Conservation (phyloP, 2,888 invertebrate species). For the Nasonia oneida region DNA sequence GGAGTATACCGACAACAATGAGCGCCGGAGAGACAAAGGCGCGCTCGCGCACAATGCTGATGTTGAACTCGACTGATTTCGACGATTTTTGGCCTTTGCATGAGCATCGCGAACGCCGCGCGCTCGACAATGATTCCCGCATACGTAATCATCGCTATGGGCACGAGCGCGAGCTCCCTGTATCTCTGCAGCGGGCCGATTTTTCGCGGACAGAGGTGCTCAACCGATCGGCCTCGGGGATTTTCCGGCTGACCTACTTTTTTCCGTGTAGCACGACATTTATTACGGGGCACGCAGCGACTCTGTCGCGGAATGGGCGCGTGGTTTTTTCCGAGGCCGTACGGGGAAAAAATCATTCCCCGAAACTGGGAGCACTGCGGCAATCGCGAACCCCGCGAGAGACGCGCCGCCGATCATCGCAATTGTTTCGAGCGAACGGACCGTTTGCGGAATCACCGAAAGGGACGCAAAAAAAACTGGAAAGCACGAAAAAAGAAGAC, state of each 20-base stretch:
- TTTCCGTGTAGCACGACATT: too few relatives aligned
- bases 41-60: slow-evolving; percentile 76
- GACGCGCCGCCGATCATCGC: slow-evolving; percentile 20
- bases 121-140: slow-evolving; percentile 77
- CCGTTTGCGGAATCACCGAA: slow-evolving; percentile 54
- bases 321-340: too few relatives aligned
- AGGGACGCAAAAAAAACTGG: slow-evolving; percentile 47
- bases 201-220: neutral
- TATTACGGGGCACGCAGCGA: too few relatives aligned
- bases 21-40: slow-evolving; percentile 75
- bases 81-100: slow-evolving; percentile 78
- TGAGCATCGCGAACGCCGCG: slow-evolving; percentile 63
- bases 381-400: slow-evolving; percentile 27
- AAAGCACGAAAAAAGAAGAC: neutral
- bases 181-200: slow-evolving; percentile 61
- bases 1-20: slow-evolving; percentile 75
- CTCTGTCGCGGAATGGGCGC: too few relatives aligned
- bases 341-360: neutral
- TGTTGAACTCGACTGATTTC: slow-evolving; percentile 79
- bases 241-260: neutral
- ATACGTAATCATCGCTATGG: slow-evolving; percentile 77
- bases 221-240: neutral
- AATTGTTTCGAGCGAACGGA: slow-evolving; percentile 52
- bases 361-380: neutral
- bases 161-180: slow-evolving; percentile 61